Base-by-base conservation (phyloP, 2,797 vertebrate genomes). In the Labroides dimidiatus region DNA sequence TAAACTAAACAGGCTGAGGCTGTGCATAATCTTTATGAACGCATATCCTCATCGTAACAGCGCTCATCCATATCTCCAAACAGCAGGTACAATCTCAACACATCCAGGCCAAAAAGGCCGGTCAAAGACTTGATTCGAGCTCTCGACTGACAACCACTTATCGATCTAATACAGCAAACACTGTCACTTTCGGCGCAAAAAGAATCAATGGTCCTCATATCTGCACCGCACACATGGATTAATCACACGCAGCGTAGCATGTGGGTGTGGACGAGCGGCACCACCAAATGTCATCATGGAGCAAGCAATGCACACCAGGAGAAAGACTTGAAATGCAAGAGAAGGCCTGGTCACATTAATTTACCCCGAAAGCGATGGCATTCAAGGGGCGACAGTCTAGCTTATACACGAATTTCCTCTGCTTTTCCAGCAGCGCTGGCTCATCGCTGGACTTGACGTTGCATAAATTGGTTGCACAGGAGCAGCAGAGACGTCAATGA, bases 191-290 rank as follows among this genome's bases (percentile, higher is more conserved):
- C 23, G 19, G 44, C 24, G 15, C 23, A 2, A 36, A 41, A 47
- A 36, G 47, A 14, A 10, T 20, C 68, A 59, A 36, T 64, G 77
- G 58, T 66, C 62, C 48, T 77, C 56, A 72, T 73, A 78, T 85
- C 76, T 82, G 84, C 82, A 75, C 67, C 55, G 79, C 80, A 86
- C 80, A 86, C 86, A 83, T 78, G 81, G 84, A 89, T 90, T 80
- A 63, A 74, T 67, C 80, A 42, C 69, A 68, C 24, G 67, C 81
- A 50, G 78, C 75, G 14, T 20, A 81, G 84, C 62, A 71, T 72
- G 87, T 91, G 90, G 90, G 91, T 90, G 91, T 92, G 90, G 91
- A 91, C 89, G 55, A 72, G 80, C 70, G 67, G 81, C 80, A 81
- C 80, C 80, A 69, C 73, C 72, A 59, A 78, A 66, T 71, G 78